Base-by-base conservation (phyloP, 2,888 invertebrate species). In the Sesia bembeciformis region DNA sequence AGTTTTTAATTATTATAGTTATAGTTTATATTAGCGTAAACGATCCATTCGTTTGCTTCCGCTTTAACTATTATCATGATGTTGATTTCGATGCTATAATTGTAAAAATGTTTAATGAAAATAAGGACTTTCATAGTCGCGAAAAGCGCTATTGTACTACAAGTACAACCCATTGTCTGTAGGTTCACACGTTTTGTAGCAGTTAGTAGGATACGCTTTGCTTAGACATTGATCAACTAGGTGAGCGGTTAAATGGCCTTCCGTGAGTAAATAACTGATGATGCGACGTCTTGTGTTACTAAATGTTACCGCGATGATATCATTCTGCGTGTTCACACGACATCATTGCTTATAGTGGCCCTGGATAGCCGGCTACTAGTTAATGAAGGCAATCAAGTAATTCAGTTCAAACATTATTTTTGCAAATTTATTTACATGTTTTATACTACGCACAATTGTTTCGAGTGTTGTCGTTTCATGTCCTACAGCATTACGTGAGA, bases 241-340 rank as follows among this genome's bases (percentile, higher is more conserved):
- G 56, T 60, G 54, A 57, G 43, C 58, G 55, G 54, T 58, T 63
- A 57, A 39, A 49, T 39, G 54, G 50, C 49, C 39, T 51, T 57
- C 53, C 39, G 50, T 54, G 53, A 66, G 67, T 63, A 67, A 67
- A 70, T 66, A 66, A 60, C 59, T 60, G 67, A 68, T 73, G 74
- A 76, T 73, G 70, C 58, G 63, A 66, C 64, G 62, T 50, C 62
- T 57, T 60, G 46, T 23, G 46, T 50, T 39, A 59, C 63, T 61
- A 61, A 72, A 66, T 66, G 57, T 55, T 62, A 55, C 56, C 59
- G 54, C 61, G 72, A 72, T 82, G 82, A 82, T 76, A 73, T 82
- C 80, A 78, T 66, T 62, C 61, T 57, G 64, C 68, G 69, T 67
- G 70, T 65, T 61, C 61, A 62, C 66, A 65, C 68, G 66, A 62